Evolutionary conservation across 2,797 vertebrate species (phyloP), one percentile per base, ranked within the genome.

Genomic region (Nothura maculosa): DNA sequence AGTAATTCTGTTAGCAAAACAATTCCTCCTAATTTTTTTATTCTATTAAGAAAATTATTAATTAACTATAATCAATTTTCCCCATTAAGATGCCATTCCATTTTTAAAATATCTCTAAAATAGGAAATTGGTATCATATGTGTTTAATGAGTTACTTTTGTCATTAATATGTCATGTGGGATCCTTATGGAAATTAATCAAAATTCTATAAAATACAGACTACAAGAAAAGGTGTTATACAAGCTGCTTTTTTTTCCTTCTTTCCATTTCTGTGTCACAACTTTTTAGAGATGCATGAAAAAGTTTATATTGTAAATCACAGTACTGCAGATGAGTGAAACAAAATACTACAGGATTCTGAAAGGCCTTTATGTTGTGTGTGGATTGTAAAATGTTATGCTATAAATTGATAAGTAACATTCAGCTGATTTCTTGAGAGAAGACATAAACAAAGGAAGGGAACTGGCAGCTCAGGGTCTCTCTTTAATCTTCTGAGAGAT

Each of bases 381-480:
- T 42, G 5, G 4, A 79, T 84, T 86, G 10, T n/a, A 88, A 88
- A 86, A 76, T 34, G 1, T 48, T 85, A 55, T 40, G 20, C 18
- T 8, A 69, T 43, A 62, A 79, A 79, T 88, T 90, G 70, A 83
- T 81, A 3, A 43, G 16, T 87, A 52, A 7, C 24, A 6, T 63
- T 91, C 52, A 9, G 13, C 54, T 75, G 72, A 18, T 83, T 75
- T 70, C 5, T 1, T 80, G 43, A 68, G 9, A 40, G 10, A 34
- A 81, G 32, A 58, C 45, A 83, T 74, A 91, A 91, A 89, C 30
- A 87, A 87, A 72, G 11, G 47, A 61, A 84, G 10, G 66, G 55
- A 73, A 68, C 4, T 19, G 15, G 1, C 4, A 58, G 78, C 70
- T 85, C 32, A 68, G 55, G 5, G 18, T n/a, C 9, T 3, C 7